phyloP scores from a whole-genome alignment of 2,888 invertebrate genomes.

The Cheilosia variabilis region DNA sequence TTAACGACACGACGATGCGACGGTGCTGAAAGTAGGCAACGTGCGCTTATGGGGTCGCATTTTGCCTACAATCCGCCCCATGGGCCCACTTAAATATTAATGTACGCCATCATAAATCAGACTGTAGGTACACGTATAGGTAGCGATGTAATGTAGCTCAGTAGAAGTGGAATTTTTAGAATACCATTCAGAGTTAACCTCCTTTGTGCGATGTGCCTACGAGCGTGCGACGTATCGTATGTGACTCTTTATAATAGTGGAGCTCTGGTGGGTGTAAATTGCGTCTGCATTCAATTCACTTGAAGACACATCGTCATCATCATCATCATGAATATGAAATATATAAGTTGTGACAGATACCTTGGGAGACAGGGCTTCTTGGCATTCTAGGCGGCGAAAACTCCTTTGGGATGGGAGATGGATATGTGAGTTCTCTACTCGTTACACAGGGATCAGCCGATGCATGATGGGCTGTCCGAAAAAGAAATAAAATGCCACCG shows the following conservation, averaged over 20 bases:
- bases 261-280: neutral
- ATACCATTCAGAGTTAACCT: slow-evolving; percentile 2
- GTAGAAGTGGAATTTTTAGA: slow-evolving; percentile 7
- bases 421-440: neutral
- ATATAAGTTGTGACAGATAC: slow-evolving; percentile 12
- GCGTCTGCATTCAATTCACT: slow-evolving; percentile 9
- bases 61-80: slow-evolving; percentile 4
- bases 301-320: slow-evolving; percentile 25
- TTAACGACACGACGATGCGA: slow-evolving; percentile 24
- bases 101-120: slow-evolving; percentile 56
- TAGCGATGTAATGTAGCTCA: neutral
- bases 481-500: too few relatives aligned
- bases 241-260: slow-evolving; percentile 1
- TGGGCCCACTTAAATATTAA: slow-evolving; percentile 54
- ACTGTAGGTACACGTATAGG: slow-evolving; percentile 8
- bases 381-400: neutral
- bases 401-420: neutral
- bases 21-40: slow-evolving; percentile 23
- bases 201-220: neutral
- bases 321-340: slow-evolving; percentile 7
- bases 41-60: slow-evolving; percentile 13
- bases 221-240: too few relatives aligned
- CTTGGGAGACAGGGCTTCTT: neutral
- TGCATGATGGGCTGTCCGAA: neutral
- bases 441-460: neutral